Conservation (phyloP, 2,113 vertebrate genomes). For the Lepus europaeus region DNA sequence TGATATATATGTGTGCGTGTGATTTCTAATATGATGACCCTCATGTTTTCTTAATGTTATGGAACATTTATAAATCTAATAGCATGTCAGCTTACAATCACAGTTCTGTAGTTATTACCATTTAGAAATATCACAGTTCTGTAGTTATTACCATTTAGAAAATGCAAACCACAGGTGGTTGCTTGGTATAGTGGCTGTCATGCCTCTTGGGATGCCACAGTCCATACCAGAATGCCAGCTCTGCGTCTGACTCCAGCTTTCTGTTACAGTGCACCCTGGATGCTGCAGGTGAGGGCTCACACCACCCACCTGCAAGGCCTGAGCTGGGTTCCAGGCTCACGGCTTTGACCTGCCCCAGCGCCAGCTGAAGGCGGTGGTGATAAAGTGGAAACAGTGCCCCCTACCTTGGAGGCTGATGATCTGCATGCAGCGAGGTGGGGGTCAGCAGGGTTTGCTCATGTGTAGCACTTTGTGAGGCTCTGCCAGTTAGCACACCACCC, state of each 20-base stretch:
- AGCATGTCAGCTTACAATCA: background rate
- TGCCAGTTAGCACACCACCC: too few species aligned
- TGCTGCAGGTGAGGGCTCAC: too few species aligned
- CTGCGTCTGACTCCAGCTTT: too few species aligned
- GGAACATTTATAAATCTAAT: background rate
- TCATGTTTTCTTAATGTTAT: slow-evolving; percentile 3
- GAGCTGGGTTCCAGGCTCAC: too few species aligned
- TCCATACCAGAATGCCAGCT: too few species aligned
- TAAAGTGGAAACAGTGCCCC: background rate
- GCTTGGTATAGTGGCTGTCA: too few species aligned
- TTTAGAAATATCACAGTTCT: background rate
- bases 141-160: background rate
- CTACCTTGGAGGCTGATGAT: background rate
- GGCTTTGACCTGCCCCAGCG: too few species aligned
- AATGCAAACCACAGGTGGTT: background rate
- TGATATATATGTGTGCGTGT: background rate
- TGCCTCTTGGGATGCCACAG: too few species aligned
- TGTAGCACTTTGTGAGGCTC: background rate
- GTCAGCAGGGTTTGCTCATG: fast-evolving
- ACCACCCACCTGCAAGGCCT: too few species aligned
- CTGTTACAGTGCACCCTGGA: too few species aligned
- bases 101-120: background rate
- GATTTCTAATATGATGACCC: background rate
- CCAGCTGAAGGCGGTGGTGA: too few species aligned
- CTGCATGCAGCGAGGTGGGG: fast-evolving